phyloP scores from a whole-genome alignment of 2,888 invertebrate species.

The Empis stercorea region DNA sequence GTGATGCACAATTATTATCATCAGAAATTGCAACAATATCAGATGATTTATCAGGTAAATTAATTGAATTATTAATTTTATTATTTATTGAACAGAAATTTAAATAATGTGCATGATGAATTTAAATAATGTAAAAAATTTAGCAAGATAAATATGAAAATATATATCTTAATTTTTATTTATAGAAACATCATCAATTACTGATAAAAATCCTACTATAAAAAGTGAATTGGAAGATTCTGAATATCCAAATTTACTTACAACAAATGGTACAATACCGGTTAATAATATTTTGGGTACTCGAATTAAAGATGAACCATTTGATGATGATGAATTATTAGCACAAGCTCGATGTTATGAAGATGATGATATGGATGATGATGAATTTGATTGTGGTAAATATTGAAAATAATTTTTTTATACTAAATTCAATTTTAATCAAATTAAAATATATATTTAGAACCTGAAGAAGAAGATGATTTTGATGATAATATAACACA shows the following conservation, averaged over 20 bases:
- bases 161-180: too few relatives aligned
- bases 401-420: constrained; percentile 1
- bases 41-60: neutral
- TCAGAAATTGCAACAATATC: neutral
- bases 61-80: too few relatives aligned
- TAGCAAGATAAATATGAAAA: too few relatives aligned
- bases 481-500: constrained; percentile 5
- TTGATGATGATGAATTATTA: constrained; percentile 3
- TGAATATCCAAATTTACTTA: too few relatives aligned
- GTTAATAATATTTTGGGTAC: constrained; percentile 12
- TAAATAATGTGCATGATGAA: too few relatives aligned
- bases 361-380: constrained; percentile 11
- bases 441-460: constrained; percentile 4
- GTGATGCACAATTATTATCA: constrained; percentile 10
- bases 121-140: too few relatives aligned
- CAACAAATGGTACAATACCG: too few relatives aligned
- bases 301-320: constrained; percentile 16
- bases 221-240: too few relatives aligned
- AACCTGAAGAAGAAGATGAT: constrained; percentile 15
- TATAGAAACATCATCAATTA: too few relatives aligned
- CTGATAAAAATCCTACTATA: too few relatives aligned
- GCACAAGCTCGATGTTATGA: constrained; percentile 1
- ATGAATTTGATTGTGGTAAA: constrained; percentile 11
- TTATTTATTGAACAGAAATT: too few relatives aligned
- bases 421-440: neutral